These are phyloP conservation scores for Salvator merianae DNA, from an alignment of 2,113 vertebrate species.

Conservation along the genomic window DNA sequence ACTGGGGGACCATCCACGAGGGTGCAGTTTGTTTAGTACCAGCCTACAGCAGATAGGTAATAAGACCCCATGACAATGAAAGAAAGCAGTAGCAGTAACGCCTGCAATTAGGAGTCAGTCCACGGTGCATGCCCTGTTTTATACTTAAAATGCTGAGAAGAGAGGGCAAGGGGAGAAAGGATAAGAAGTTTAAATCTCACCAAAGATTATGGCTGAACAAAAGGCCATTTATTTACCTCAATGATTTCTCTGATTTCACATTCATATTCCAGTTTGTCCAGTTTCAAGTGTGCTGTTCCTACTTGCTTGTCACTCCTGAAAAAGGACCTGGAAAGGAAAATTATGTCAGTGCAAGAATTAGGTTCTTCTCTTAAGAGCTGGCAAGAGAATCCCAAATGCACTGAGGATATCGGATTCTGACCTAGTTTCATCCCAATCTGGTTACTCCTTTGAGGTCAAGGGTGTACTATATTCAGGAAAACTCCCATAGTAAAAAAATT, in stretches of 20 bases:
- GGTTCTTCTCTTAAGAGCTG: not conserved
- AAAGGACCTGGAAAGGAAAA: constrained; percentile 82
- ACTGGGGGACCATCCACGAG: not conserved
- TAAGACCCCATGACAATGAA: not conserved
- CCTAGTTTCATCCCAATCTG: not conserved
- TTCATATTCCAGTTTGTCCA: constrained; percentile 90
- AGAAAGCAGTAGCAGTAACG: not conserved
- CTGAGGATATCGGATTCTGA: not conserved
- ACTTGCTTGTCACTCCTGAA: constrained; percentile 94
- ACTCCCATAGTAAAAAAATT: no score
- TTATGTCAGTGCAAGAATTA: not conserved
- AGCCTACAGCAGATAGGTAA: not conserved
- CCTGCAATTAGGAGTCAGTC: not conserved
- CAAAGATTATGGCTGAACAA: not conserved
- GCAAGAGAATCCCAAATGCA: not conserved
- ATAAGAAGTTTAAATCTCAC: not conserved
- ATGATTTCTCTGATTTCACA: constrained; percentile 95
- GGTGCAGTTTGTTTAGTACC: not conserved
- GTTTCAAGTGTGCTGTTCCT: constrained; percentile 88
- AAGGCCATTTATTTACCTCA: constrained; percentile 76
- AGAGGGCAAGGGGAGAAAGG: not conserved
- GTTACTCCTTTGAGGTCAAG: not conserved
- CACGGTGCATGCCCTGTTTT: not conserved
- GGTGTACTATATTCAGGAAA: not conserved
- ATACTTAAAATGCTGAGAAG: not conserved